Evolutionary conservation across 2,113 vertebrate species (phyloP).

Genomic region (Propithecus coquereli): DNA sequence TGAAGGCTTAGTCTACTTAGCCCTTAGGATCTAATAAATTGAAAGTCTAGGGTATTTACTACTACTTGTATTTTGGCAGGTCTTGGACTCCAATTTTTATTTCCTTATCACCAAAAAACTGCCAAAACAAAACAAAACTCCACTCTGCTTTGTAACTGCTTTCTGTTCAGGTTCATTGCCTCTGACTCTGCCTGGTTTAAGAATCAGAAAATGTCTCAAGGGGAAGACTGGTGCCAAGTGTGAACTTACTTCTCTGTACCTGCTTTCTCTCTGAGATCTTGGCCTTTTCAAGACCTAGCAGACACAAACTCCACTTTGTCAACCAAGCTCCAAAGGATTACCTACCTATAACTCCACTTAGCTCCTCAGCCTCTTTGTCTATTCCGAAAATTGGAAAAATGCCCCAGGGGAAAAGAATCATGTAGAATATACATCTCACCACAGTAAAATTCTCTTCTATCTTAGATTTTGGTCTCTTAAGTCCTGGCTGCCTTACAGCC

Average conservation of each 20-base stretch:
- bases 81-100: background rate
- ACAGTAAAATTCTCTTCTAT: background rate
- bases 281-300: background rate
- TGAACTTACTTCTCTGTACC: background rate
- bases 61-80: background rate
- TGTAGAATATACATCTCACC: background rate
- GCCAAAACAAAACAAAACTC: background rate
- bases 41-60: background rate
- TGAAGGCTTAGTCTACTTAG: background rate
- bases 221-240: background rate
- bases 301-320: background rate
- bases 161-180: background rate
- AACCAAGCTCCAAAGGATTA: background rate
- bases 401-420: background rate
- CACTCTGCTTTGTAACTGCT: background rate
- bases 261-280: background rate
- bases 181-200: background rate
- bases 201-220: background rate
- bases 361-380: background rate
- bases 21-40: background rate
- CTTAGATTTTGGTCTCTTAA: background rate
- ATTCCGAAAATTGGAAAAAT: background rate
- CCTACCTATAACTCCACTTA: background rate
- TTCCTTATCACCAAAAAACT: background rate
- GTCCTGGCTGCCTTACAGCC: background rate